Evolutionary conservation across 2,113 vertebrate species (phyloP), one percentile per base, ranked within the genome.

Genomic region (Thunnus maccoyii): DNA sequence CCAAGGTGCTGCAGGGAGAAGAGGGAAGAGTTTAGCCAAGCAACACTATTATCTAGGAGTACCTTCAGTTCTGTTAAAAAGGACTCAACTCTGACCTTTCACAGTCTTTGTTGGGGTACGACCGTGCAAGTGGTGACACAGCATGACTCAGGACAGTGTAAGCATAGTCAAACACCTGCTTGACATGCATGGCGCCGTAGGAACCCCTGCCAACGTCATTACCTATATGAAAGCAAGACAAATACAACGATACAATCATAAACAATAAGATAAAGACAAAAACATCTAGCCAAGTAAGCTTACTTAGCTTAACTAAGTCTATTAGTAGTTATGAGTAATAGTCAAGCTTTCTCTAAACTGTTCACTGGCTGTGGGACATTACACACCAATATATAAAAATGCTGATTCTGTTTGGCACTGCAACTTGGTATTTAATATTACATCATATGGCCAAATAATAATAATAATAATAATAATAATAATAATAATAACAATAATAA

Each of bases 101-200:
- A 0, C 93, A 96, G 93, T 99, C 97, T 7, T 97, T 98, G 95
- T 99, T 99, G 78, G 98, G 98, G 65, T 98, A 99, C 3, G 96
- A 97, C 87, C 96, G 97, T 51, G 98, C 97, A 56, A 99, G 97
- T 0, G 97, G 98, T 0, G 97, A 97, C 30, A 99, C 98, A 0
- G 98, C 98, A 3, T 98, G 98, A 90, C 97, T 96, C 89, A 99
- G 92, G 72, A 99, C 96, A 56, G 97, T 97, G 68, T 99, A 99
- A 76, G 98, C 98, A 30, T 99, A 99, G 90, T 99, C 98, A 84
- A 99, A 98, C 89, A 97, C 98, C 91, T 99, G 97, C 84, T 98
- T 99, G 89, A 99, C 98, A 75, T 99, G 97, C 96, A 99, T 97
- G 94, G 97, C 98, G 75, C 98, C 98, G 4, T 99, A 99, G 1